Conservation (phyloP, 2,797 vertebrate genomes). For the Manis crassicaudata region DNA sequence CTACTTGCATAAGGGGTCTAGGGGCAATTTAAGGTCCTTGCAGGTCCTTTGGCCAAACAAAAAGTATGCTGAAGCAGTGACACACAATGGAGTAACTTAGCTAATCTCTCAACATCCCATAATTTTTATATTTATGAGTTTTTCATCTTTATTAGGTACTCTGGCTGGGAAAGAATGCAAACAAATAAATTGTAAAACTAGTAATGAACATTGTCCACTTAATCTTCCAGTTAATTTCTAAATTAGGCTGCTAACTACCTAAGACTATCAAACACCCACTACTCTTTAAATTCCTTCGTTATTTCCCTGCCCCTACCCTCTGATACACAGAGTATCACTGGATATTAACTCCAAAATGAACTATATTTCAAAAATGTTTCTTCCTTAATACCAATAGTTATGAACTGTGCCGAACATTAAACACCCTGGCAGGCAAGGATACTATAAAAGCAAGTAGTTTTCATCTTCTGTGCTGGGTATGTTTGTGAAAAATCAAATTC, state of each 20-base stretch:
- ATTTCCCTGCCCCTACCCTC: neutral
- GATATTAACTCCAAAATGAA: neutral
- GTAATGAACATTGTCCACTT: neutral
- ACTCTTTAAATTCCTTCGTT: neutral
- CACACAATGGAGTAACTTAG: neutral
- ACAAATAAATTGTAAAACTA: neutral
- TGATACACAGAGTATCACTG: neutral
- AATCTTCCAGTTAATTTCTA: constrained; percentile 42
- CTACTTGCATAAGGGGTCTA: neutral
- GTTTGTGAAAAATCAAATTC: constrained; percentile 53
- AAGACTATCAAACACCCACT: neutral
- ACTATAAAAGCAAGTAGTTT: neutral
- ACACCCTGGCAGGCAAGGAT: neutral
- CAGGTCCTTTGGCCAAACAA: neutral
- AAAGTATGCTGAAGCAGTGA: neutral
- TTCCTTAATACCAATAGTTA: neutral
- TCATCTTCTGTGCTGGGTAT: neutral
- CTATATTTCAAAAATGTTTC: neutral
- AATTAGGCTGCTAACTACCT: constrained; percentile 20
- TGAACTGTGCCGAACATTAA: neutral
- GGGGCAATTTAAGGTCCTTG: neutral
- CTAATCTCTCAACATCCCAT: neutral
- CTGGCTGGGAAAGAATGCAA: neutral
- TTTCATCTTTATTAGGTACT: neutral
- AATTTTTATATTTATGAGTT: neutral